A percentile compares a stretch with the other conserved stretches of the same genome.
Conservation (phyloP, 2,888 invertebrate genomes). For the Sussaba pulchella region DNA sequence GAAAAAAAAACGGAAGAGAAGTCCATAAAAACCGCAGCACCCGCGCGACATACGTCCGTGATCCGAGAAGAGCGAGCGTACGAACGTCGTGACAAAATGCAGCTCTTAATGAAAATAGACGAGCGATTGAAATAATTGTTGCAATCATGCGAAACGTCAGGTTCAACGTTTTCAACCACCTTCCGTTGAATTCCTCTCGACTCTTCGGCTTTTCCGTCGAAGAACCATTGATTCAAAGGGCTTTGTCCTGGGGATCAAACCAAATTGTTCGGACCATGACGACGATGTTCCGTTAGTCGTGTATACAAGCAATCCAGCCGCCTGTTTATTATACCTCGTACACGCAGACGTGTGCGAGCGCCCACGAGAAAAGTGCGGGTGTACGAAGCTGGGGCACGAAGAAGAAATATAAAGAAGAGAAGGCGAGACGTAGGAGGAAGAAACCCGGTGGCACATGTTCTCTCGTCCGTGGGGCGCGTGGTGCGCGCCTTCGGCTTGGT, state of each 20-base stretch:
- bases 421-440: constrained; percentile 51
- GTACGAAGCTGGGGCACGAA: constrained; percentile 14
- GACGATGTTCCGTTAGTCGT: constrained; percentile 13
- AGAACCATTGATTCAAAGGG: constrained; percentile 27
- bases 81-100: constrained; percentile 51
- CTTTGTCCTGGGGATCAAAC: constrained; percentile 34
- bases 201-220: background rate
- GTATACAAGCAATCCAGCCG: background rate
- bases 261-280: constrained; percentile 19
- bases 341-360: constrained; percentile 14
- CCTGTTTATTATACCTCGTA: constrained; percentile 44
- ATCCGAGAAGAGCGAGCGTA: constrained; percentile 65
- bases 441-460: constrained; percentile 69
- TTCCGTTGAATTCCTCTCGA: background rate
- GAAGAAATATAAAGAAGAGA: constrained; percentile 31
- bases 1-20: constrained; percentile 44
- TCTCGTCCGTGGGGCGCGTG: constrained; percentile 67
- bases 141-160: constrained; percentile 3
- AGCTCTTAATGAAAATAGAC: constrained; percentile 41
- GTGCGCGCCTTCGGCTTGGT: constrained; percentile 59
- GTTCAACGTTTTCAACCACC: background rate
- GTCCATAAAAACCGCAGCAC: constrained; percentile 27
- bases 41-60: constrained; percentile 52
- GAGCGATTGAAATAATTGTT: constrained; percentile 16
- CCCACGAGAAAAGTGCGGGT: constrained; percentile 63